Base-by-base conservation (phyloP, 2,888 invertebrate species). In the Troides oblongomaculatus region DNA sequence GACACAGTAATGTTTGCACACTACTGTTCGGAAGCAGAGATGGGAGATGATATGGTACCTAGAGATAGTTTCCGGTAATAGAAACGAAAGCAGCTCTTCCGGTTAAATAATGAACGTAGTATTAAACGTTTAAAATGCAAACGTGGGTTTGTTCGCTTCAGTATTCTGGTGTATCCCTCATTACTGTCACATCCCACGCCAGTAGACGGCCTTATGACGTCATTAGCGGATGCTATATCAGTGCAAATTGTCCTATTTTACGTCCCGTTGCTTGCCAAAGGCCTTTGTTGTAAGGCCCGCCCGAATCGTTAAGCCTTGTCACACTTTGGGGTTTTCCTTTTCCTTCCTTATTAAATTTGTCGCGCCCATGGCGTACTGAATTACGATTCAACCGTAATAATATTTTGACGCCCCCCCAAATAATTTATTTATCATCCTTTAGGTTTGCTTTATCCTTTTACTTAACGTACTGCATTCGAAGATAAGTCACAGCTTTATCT, bases 231-330 rank as follows among this genome's bases (percentile, higher is more conserved):
- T 69, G 67, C 67, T 72, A 67, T 70, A 70, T 71, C 71, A 72
- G 65, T 74, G 71, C 71, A 72, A 74, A 73, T 73, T 74, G 72
- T 73, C 59, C 73, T 66, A 73, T 73, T 74, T 74, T 72, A 72
- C 73, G 72, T 71, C 70, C 63, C 70, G 69, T 62, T 66, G 70
- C 70, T 66, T 66, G 70, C 59, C 66, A 70, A 70, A 70, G 70
- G 70, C 66, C 71, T 71, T 71, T 67, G 71, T 67, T 71, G 46
- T 61, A 56, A 64, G 64, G 46, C 62, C 21, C 6, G 18, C 58
- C 62, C 39, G 63, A 64, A 70, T 67, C 71, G 67, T 71, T 67
- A 68, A 68, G 68, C 68, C 63, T 36, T 58, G 64, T 71, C 67
- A 71, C 68, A 65, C 66, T 66, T 53, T 43, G 65, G 61, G 64